A percentile compares a stretch with the other conserved stretches of the same genome.
Evolutionary conservation across 1,140 invertebrate species (phyloP).

Genomic region (Drosophila melanogaster): Release_6_plus_ISO1_MT NT_033777.3:31669001-31669500

Average conservation of each 20-base stretch:
- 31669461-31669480: neutral
- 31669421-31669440: neutral
- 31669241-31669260: neutral
- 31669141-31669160: neutral
- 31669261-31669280: no score
- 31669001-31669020: no score
- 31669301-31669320: neutral
- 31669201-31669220: neutral
- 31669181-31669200: neutral
- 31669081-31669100: no score
- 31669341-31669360: neutral
- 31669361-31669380: neutral
- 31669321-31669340: neutral
- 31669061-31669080: no score
- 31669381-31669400: neutral
- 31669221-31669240: neutral
- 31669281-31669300: no score
- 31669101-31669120: no score
- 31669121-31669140: no score
- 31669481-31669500: neutral
- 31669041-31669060: no score
- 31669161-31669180: neutral
- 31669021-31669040: no score
- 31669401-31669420: neutral
- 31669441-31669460: neutral